Evolutionary conservation across 2,888 invertebrate genomes (phyloP), one percentile per base, ranked within the genome.

Genomic region (Oscheius sp.): DNA sequence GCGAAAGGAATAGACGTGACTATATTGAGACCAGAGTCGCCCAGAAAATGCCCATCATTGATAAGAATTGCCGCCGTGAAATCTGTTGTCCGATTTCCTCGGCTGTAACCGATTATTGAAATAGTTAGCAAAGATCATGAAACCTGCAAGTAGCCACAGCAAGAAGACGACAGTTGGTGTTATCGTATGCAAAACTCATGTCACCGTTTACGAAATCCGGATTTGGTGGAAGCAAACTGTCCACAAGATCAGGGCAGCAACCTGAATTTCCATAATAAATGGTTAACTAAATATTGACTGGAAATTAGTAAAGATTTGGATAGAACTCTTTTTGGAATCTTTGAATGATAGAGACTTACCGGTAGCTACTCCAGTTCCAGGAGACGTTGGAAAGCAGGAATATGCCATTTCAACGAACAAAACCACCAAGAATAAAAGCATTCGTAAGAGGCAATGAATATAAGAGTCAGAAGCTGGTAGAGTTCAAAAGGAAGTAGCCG

Each of bases 231-330:
- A 9, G 35, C 23, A 27, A 12, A 35, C 5, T 35, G 35, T 9
- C 21, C 43, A n/a, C n/a, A n/a, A 53, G 53, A 16, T 46, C 52
- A 9, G 49, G 66, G 29, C 66, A 66, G 35, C 69, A 69, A 43
- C 35, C 61, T 61, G 12, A 49, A 49, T 49, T 49, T n/a, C 16
- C 13, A 13, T 49, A 3, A 49, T n/a, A 35, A 35, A 35, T 35
- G 35, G 45, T 13, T 7, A 43, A 43, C 45, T 7, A 12, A 12
- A 12, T 43, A 13, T 43, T 43, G n/a, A n/a, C n/a, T n/a, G n/a
- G n/a, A n/a, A n/a, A n/a, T n/a, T n/a, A n/a, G n/a, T n/a, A n/a
- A n/a, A n/a, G n/a, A n/a, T n/a, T n/a, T n/a, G n/a, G n/a, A n/a
- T n/a, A n/a, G n/a, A n/a, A n/a, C n/a, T n/a, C n/a, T n/a, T n/a